Evolutionary conservation across 2,888 invertebrate genomes (phyloP).

Genomic region (Druceiella hillmani): DNA sequence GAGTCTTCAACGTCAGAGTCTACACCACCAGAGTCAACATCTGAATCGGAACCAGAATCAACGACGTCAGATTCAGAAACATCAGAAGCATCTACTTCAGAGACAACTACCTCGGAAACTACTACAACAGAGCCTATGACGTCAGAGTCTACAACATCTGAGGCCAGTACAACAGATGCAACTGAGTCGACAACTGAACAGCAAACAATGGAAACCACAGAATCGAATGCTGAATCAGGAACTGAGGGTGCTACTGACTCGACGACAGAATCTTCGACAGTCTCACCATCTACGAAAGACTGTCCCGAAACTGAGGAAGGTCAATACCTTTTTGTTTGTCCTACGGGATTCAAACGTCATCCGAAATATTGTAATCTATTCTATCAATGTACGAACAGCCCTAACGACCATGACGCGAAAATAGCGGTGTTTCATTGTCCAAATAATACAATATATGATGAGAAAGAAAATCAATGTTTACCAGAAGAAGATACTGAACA

Average conservation of each 20-base stretch:
- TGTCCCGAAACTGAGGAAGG: conserved; percentile 59
- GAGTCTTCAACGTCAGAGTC: conserved; percentile 11
- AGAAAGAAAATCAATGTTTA: conserved; percentile 65
- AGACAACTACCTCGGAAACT: conserved; percentile 13
- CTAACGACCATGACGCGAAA: conserved; percentile 63
- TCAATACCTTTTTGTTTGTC: conserved; percentile 70
- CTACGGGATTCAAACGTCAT: conserved; percentile 77
- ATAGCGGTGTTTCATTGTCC: conserved; percentile 72
- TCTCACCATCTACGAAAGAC: conserved; percentile 35
- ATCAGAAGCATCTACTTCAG: conserved; percentile 10
- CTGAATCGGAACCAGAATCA: conserved; percentile 6
- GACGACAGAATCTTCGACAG: conserved; percentile 25
- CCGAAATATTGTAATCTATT: conserved; percentile 78
- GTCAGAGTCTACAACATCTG: conserved; percentile 6
- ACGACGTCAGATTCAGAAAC: conserved; percentile 7
- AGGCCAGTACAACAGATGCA: conserved; percentile 10
- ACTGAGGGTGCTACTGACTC: conserved; percentile 23
- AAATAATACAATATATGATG: conserved; percentile 70
- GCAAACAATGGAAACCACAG: conserved; percentile 7
- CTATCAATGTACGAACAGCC: conserved; percentile 72
- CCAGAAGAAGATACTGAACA: conserved; percentile 54
- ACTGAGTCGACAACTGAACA: conserved; percentile 23
- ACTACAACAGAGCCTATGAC: conserved; percentile 8
- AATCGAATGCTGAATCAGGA: conserved; percentile 14
- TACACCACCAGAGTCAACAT: conserved; percentile 13